These are phyloP conservation scores for Orientallactaga sibirica DNA, from an alignment of 2,797 vertebrate species.

Conservation along the genomic window DNA sequence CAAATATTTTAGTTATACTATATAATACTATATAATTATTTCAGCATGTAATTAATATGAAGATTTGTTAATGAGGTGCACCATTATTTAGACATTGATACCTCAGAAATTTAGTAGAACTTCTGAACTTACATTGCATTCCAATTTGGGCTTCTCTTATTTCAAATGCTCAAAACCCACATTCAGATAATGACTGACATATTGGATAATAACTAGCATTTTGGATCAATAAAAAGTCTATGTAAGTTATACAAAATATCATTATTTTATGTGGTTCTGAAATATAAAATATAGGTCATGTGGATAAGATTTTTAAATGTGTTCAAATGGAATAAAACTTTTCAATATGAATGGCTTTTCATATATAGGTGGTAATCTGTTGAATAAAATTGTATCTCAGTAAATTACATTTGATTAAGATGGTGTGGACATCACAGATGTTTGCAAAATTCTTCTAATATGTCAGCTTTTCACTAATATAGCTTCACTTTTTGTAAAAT, in stretches of 20 bases:
- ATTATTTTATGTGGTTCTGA: background rate
- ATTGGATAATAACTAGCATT: background rate
- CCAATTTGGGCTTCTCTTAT: background rate
- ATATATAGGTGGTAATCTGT: background rate
- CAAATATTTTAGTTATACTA: background rate
- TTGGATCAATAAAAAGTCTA: background rate
- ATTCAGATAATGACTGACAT: background rate
- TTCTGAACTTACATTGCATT: background rate
- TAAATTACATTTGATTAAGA: background rate
- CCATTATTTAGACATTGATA: background rate
- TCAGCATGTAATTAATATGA: background rate
- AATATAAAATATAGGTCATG: background rate
- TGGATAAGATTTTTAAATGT: background rate
- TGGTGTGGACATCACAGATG: background rate
- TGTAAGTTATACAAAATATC: background rate
- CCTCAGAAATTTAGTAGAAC: background rate
- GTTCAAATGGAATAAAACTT: background rate
- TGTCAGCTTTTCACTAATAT: background rate
- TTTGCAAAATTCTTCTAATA: background rate
- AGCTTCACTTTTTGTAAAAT: background rate
- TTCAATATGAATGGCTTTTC: background rate
- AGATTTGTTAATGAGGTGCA: background rate
- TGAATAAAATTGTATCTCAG: background rate
- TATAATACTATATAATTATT: background rate
- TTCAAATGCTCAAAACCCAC: background rate